Evolutionary conservation across 2,888 invertebrate species (phyloP).

Genomic region (Heliothis peltigera): DNA sequence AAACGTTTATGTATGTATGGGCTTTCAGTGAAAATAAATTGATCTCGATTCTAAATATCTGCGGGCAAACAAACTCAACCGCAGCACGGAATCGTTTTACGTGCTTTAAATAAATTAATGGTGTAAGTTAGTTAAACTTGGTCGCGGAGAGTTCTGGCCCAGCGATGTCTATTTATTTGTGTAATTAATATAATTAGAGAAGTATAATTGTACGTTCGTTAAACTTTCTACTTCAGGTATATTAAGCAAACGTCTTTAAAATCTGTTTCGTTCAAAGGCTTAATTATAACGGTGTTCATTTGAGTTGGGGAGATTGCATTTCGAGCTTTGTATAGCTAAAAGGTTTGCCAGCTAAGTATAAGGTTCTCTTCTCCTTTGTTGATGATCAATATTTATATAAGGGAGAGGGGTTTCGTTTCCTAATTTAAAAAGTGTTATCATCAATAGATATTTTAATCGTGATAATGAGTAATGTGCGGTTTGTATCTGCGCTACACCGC

Average conservation of each 20-base stretch:
- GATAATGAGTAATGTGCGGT: not conserved
- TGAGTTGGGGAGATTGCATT: constrained; percentile 34
- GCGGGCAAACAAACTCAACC: constrained; percentile 67
- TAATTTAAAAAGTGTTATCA: too few species aligned
- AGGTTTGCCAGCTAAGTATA: not conserved
- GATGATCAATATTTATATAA: too few species aligned
- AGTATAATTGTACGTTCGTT: constrained; percentile 50
- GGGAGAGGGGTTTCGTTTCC: too few species aligned
- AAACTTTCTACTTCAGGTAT: constrained; percentile 49
- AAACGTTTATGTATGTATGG: constrained; percentile 19
- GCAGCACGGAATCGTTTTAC: constrained; percentile 69
- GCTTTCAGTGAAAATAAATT: constrained; percentile 44
- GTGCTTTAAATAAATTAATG: constrained; percentile 70
- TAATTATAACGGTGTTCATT: constrained; percentile 31
- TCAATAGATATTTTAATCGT: not conserved
- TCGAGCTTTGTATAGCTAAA: constrained; percentile 5
- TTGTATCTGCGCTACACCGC: not conserved
- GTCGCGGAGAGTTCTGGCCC: constrained; percentile 56
- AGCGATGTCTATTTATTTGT: constrained; percentile 46
- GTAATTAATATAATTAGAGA: constrained; percentile 55
- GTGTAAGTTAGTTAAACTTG: constrained; percentile 68
- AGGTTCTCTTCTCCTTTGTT: too few species aligned
- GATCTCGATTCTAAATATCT: constrained; percentile 58
- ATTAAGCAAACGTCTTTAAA: constrained; percentile 47
- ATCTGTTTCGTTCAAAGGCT: constrained; percentile 41